Evolutionary conservation across 2,888 invertebrate species (phyloP).

Genomic region (Oscheius myriophilus): DNA sequence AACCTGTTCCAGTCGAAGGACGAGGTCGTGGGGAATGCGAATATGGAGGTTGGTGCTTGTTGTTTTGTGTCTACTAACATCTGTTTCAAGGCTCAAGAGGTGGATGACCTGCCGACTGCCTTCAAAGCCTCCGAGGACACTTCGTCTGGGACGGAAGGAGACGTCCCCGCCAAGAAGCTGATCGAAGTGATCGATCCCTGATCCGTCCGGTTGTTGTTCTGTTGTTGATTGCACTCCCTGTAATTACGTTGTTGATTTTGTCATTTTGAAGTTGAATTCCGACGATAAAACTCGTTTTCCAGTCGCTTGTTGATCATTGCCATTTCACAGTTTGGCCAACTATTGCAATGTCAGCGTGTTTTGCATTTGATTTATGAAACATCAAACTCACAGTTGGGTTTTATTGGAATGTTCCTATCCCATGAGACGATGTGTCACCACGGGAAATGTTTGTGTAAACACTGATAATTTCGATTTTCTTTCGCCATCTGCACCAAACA

Average conservation of each 20-base stretch:
- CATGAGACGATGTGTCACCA: too few relatives aligned
- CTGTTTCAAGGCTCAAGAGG: slow-evolving; percentile 34
- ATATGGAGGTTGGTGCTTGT: slow-evolving; percentile 15
- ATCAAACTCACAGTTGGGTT: too few relatives aligned
- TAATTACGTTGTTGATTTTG: slow-evolving; percentile 18
- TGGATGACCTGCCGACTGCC: slow-evolving; percentile 36
- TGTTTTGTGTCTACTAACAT: background rate
- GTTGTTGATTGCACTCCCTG: too few relatives aligned
- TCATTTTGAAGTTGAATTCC: slow-evolving; percentile 9
- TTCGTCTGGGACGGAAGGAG: background rate
- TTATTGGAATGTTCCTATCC: too few relatives aligned
- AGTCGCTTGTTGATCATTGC: slow-evolving; percentile 3
- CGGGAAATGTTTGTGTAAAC: background rate
- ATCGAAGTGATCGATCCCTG: background rate
- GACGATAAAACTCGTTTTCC: slow-evolving; percentile 8
- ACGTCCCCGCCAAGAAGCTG: slow-evolving; percentile 1
- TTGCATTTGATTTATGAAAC: too few relatives aligned
- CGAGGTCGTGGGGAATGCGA: background rate
- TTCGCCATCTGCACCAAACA: background rate
- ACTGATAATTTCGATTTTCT: background rate
- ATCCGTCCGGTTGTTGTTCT: too few relatives aligned
- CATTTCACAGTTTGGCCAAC: slow-evolving; percentile 8
- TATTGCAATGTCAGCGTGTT: background rate
- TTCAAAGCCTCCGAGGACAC: slow-evolving; percentile 19
- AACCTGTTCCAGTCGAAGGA: slow-evolving; percentile 33